Conservation (phyloP, 2,888 invertebrate species). For the Meganola albula region DNA sequence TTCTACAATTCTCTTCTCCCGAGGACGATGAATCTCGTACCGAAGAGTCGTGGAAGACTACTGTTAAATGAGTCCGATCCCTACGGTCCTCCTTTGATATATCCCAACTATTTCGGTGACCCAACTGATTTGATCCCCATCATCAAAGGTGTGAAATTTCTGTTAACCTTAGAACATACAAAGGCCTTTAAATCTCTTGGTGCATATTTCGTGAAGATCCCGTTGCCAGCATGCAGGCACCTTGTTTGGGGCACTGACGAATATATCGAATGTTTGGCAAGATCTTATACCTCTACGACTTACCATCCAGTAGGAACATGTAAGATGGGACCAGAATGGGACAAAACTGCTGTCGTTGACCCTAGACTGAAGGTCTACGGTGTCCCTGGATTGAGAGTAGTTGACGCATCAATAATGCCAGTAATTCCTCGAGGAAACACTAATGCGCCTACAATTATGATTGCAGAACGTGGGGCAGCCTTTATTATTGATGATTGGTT, state of each 20-base stretch:
- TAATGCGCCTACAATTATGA: conserved; percentile 88
- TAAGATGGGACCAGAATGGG: conserved; percentile 75
- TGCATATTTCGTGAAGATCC: conserved; percentile 68
- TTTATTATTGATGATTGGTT: conserved; percentile 46
- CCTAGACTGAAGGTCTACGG: conserved; percentile 82
- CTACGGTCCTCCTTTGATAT: conserved; percentile 81
- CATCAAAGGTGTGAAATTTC: conserved; percentile 77
- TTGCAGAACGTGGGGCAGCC: conserved; percentile 77
- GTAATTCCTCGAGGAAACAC: conserved; percentile 86
- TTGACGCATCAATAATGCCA: conserved; percentile 90
- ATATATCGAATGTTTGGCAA: conserved; percentile 80
- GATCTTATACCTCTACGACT: conserved; percentile 72
- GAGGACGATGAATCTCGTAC: conserved; percentile 76
- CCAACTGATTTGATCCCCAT: conserved; percentile 78
- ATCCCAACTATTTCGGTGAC: conserved; percentile 80
- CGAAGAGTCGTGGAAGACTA: conserved; percentile 79
- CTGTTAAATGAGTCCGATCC: conserved; percentile 81
- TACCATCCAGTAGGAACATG: conserved; percentile 65
- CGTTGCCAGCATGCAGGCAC: conserved; percentile 77
- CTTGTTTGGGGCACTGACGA: conserved; percentile 77
- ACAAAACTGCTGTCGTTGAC: conserved; percentile 81
- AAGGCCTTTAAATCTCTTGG: conserved; percentile 75
- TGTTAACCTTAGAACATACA: conserved; percentile 75
- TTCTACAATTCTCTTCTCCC: conserved; percentile 79
- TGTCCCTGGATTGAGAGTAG: conserved; percentile 77